Conservation (phyloP, 2,888 invertebrate species). For the Euzetes globulus region DNA sequence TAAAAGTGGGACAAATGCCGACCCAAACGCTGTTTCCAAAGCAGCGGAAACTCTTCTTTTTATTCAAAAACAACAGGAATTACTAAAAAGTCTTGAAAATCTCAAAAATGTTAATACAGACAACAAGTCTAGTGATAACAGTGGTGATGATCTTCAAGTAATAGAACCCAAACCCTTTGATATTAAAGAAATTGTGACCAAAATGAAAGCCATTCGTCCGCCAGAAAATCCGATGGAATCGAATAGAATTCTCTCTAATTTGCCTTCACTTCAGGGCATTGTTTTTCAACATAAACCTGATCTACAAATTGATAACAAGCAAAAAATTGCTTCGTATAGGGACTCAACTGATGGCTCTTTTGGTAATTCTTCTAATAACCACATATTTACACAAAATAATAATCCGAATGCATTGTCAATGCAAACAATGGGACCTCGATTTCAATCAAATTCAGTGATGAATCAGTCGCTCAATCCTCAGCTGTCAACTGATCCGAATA, state of each 20-base stretch:
- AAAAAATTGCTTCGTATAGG: background rate
- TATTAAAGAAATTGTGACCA: constrained; percentile 10
- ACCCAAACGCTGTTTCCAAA: background rate
- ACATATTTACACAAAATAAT: background rate
- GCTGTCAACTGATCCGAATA: background rate
- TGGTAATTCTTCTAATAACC: background rate
- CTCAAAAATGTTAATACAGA: background rate
- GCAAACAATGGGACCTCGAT: background rate
- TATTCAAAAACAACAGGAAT: constrained; percentile 15
- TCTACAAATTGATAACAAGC: background rate
- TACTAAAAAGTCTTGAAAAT: constrained; percentile 32
- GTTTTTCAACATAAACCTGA: background rate
- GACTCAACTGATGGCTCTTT: background rate
- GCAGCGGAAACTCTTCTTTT: background rate
- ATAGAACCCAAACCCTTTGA: constrained; percentile 27
- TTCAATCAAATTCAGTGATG: background rate
- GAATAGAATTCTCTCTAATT: background rate
- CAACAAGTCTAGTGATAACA: background rate
- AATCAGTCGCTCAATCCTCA: background rate
- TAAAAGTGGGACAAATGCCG: background rate
- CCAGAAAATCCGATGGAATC: background rate
- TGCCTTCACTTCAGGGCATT: constrained; percentile 15
- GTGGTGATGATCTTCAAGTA: background rate
- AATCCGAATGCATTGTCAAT: background rate
- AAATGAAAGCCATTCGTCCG: constrained; percentile 33